Base-by-base conservation (phyloP, 2,113 vertebrate species). In the Anguilla japonica region DNA sequence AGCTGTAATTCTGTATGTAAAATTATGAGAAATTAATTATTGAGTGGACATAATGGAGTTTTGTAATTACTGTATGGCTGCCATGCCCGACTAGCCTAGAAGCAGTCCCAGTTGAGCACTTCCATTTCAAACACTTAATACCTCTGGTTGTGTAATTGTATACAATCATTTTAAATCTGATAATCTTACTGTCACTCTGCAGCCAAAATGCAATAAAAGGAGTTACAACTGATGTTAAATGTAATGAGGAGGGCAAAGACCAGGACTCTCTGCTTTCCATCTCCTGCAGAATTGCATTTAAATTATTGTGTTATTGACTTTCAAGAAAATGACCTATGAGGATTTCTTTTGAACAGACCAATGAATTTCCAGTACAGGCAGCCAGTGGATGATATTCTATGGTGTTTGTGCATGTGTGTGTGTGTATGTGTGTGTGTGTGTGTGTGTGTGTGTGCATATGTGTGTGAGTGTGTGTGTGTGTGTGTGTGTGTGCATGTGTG, bases 341-440 rank as follows among this genome's bases (percentile, higher is more conserved):
- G n/a, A 75, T 75, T 75, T 75, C 5, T 34, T 75, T 11, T 34
- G 7, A 75, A n/a, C 71, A 34, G 71, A 34, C n/a, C 71, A 29
- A 75, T 29, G 71, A 11, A 75, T 75, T 26, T 75, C n/a, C 71
- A n/a, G n/a, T 34, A 34, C 9, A 34, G 6, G 34, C 9, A 34
- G 9, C 26, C 29, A 75, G 34, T 75, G 11, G 71, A 7, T 34
- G 0, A 75, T 29, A 34, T 75, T 22, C n/a, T 0, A 75, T n/a
- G 4, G 60, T 67, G 60, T 34, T n/a, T 75, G 67, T 75, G 26
- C 11, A 20, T 71, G 63, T 71, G 63, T 84, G 43, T 0, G 84
- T 50, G 41, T 83, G 87, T 81, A 8, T 87, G 78, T 89, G 81
- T 22, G 8, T 79, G 82, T 75, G 6, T 56, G n/a, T 14, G 8